Percentiles rank a stretch among this genome's conserved stretches.
These are phyloP conservation scores for Elanoides forficatus DNA, from an alignment of 2,113 vertebrate species.

Conservation along the genomic window DNA sequence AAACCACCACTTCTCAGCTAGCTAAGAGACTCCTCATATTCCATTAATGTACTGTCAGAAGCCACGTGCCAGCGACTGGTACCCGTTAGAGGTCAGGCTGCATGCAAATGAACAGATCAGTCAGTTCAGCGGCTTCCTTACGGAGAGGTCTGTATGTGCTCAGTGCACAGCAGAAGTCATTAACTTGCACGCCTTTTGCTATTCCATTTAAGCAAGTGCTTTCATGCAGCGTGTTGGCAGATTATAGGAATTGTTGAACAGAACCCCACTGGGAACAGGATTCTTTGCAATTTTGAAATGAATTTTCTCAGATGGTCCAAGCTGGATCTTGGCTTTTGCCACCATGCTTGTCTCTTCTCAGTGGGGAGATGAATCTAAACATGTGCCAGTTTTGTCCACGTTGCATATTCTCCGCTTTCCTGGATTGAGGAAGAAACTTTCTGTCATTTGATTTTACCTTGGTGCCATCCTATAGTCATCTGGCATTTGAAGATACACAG, in stretches of 20 bases:
- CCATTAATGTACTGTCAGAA: background rate
- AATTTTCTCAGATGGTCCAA: background rate
- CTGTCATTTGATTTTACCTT: background rate
- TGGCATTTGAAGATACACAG: background rate
- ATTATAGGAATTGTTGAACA: background rate
- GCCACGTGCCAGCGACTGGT: background rate
- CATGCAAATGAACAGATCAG: background rate
- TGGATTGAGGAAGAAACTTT: background rate
- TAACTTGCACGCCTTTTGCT: background rate
- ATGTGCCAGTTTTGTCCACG: background rate
- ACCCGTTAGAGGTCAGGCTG: background rate
- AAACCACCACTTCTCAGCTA: background rate
- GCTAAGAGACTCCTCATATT: background rate
- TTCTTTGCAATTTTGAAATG: background rate
- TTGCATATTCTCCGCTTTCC: background rate
- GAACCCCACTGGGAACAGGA: background rate
- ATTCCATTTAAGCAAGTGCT: background rate
- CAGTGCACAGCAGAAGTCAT: background rate
- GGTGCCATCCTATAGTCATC: background rate
- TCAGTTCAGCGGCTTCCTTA: background rate
- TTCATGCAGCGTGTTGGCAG: background rate
- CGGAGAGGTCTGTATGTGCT: background rate
- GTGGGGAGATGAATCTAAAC: background rate
- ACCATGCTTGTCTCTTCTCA: background rate
- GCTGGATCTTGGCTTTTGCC: background rate